phyloP scores from a whole-genome alignment of 2,888 invertebrate genomes.

The Cyclophora punctaria region DNA sequence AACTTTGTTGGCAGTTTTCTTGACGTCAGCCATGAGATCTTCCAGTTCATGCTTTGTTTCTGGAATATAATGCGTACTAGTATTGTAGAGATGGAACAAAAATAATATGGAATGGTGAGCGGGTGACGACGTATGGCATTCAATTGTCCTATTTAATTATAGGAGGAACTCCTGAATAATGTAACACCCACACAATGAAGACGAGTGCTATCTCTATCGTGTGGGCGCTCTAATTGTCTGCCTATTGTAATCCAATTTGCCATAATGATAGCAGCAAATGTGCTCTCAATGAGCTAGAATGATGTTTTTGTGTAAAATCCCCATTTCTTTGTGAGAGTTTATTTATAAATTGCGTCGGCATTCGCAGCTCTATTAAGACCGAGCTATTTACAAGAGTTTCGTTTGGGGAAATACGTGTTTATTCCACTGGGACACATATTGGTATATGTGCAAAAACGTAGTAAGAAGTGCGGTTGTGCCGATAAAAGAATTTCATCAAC shows the following conservation, averaged over 20 bases:
- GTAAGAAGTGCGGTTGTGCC: conserved; percentile 12
- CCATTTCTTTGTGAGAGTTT: conserved; percentile 8
- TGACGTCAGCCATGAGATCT: conserved; percentile 99
- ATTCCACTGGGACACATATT: not conserved
- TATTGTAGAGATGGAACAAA: conserved; percentile 6
- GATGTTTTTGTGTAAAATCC: conserved; percentile 13
- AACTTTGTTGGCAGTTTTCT: conserved; percentile 99
- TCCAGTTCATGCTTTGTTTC: conserved; percentile 99
- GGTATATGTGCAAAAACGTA: conserved; percentile 3
- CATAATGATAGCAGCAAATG: conserved; percentile 24
- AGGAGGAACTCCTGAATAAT: conserved; percentile 18
- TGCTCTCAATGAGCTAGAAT: conserved; percentile 15
- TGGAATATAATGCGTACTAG: conserved; percentile 67
- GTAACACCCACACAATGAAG: conserved; percentile 22
- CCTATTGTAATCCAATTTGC: conserved; percentile 33
- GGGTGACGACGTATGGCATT: conserved; percentile 9
- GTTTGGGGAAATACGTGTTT: not conserved
- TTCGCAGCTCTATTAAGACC: conserved; percentile 9
- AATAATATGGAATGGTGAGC: conserved; percentile 5
- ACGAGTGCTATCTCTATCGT: conserved; percentile 22
- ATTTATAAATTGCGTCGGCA: conserved; percentile 5
- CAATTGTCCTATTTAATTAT: conserved; percentile 17
- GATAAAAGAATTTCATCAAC: conserved; percentile 22
- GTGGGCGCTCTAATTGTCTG: conserved; percentile 32
- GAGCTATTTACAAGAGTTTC: not conserved